phyloP scores from a whole-genome alignment of 2,113 vertebrate species.

The Acrocephalus arundinaceus region DNA sequence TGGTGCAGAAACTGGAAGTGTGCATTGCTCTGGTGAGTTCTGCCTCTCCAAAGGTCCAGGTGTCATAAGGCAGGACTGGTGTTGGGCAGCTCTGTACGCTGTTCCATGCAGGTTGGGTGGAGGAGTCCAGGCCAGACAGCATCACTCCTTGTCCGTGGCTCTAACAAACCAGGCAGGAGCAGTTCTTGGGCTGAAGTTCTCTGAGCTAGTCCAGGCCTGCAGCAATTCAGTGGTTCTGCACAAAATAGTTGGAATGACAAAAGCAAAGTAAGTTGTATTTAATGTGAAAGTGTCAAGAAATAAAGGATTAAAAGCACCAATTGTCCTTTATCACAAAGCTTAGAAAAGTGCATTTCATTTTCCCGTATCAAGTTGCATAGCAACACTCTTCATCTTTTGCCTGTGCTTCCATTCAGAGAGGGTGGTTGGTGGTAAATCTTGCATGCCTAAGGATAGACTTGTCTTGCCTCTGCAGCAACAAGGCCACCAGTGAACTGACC shows the following conservation, averaged over 20 bases:
- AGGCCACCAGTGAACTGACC: background rate
- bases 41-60: background rate
- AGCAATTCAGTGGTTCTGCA: background rate
- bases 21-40: background rate
- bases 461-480: background rate
- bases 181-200: background rate
- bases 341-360: background rate
- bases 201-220: background rate
- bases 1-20: background rate
- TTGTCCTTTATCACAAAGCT: background rate
- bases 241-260: background rate
- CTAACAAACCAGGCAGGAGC: background rate
- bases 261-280: background rate
- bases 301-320: background rate
- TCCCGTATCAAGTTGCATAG: slow-evolving; percentile 8
- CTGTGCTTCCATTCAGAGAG: background rate
- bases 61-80: rapidly evolving
- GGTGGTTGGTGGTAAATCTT: background rate
- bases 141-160: rapidly evolving
- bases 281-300: background rate
- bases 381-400: background rate
- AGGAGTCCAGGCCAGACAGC: background rate
- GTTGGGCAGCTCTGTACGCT: background rate
- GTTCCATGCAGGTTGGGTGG: rapidly evolving
- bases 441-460: background rate